Evolutionary conservation across 2,797 vertebrate genomes (phyloP), one percentile per base, ranked within the genome.

Genomic region (Xiphophorus birchmanni): DNA sequence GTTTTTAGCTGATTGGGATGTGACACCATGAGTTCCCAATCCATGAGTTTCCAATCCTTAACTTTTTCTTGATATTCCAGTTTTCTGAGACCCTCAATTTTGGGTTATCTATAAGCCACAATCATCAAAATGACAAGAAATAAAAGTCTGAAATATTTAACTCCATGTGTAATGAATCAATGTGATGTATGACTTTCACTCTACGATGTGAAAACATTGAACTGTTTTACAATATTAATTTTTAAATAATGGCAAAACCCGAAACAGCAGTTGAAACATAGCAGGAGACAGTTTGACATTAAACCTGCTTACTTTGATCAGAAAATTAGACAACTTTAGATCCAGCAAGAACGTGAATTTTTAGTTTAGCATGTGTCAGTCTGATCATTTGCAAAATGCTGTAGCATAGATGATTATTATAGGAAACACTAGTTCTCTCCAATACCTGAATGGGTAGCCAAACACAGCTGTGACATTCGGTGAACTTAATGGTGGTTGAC

Each of bases 391-490:
- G 18, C 18, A 56, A n/a, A 7, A 60, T 29, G 48, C 12, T 18
- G 32, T 15, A 45, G 32, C 35, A 60, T 32, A 47, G 13, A 9
- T n/a, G 54, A 21, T 37, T 26, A 75, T 58, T 40, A 75, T 5
- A 75, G 50, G 13, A 74, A 2, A 18, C 44, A 42, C 37, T 26
- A 23, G 21, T 23, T 15, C 63, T 89, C 87, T 91, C 32, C 72
- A 81, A 75, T 92, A 99, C 98, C 97, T 98, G 96, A 99, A 99
- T 8, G 98, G 98, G 92, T 99, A 99, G 77, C 89, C 92, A 73
- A 99, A 99, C 0, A 45, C 18, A 79, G 91, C 72, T 0, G 69
- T 71, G 74, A 94, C 40, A 0, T 44, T 0, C 0, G 2, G 0
- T 0, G 0, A 1, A 37, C 4, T n/a, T 21, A 2, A 17, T 0